These are phyloP conservation scores for Ciona savignyi DNA, from an alignment of 23 tunicate species.

Conservation along the genomic window DNA sequence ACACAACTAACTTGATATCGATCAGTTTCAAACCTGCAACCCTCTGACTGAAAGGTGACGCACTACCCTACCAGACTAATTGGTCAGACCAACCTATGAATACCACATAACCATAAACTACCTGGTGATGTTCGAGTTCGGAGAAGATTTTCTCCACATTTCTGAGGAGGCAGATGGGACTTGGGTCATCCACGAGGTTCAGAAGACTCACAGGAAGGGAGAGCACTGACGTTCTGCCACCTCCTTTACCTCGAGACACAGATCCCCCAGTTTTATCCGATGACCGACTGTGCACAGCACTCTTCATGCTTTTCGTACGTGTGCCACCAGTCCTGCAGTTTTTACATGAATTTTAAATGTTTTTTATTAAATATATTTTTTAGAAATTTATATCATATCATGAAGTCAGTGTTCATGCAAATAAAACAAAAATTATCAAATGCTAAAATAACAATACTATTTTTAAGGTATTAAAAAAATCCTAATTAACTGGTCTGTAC, in stretches of 20 bases:
- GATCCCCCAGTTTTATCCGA: slow-evolving; percentile 96
- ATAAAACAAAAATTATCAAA: no score
- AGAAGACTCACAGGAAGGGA: slow-evolving; percentile 85
- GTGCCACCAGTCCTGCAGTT: slow-evolving; percentile 64
- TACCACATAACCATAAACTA: slow-evolving; percentile 1
- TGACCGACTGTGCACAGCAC: slow-evolving; percentile 74
- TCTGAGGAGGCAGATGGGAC: slow-evolving; percentile 84
- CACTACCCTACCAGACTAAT: no score
- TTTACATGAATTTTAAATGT: not conserved
- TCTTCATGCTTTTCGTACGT: slow-evolving; percentile 89
- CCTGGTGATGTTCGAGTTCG: slow-evolving; percentile 92
- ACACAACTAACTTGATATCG: no score
- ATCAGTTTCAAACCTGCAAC: no score
- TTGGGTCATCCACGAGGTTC: slow-evolving; percentile 87
- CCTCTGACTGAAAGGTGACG: no score
- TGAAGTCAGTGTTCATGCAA: no score
- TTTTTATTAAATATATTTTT: not conserved
- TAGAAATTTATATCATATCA: not conserved
- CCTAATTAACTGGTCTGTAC: no score
- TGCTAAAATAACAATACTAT: no score
- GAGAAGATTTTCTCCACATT: slow-evolving; percentile 71
- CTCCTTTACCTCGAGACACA: slow-evolving; percentile 83
- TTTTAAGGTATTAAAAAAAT: no score
- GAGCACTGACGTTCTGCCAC: slow-evolving; percentile 85
- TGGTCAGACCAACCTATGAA: no score